Conservation (phyloP, 2,888 invertebrate genomes). For the Ptilodon capucinus region DNA sequence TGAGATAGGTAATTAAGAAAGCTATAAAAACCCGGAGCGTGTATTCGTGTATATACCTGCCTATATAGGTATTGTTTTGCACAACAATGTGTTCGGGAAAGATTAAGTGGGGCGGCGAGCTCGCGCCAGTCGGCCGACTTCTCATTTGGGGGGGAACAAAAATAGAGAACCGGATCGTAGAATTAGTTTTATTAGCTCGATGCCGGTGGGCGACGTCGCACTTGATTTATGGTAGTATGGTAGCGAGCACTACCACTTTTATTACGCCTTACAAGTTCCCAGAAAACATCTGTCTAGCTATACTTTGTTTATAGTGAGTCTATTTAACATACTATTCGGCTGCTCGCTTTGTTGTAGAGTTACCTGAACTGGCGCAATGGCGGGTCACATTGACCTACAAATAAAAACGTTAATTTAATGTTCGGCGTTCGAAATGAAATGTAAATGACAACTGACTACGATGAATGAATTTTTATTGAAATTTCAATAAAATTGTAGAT, state of each 20-base stretch:
- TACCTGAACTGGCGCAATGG: no score
- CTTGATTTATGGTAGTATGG: neutral
- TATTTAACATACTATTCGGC: no score
- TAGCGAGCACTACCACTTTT: neutral
- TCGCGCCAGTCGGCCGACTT: neutral
- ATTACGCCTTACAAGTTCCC: neutral
- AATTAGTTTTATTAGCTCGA: neutral
- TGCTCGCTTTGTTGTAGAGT: no score
- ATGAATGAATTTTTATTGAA: neutral
- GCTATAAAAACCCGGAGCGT: neutral
- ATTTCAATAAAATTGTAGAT: neutral
- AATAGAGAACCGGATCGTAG: neutral
- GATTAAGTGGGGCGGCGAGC: neutral
- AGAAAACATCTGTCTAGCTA: neutral
- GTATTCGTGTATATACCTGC: neutral
- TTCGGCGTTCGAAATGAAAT: neutral
- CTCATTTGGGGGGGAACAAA: neutral
- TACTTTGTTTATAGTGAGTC: no score
- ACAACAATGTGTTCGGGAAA: neutral
- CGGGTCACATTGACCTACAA: neutral
- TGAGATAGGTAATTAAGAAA: neutral
- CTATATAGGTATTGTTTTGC: neutral
- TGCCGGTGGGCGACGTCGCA: neutral
- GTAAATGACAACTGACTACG: neutral
- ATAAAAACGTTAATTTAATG: neutral